Percentiles rank a stretch among this genome's conserved stretches.
Conservation (phyloP, 2,888 invertebrate genomes). For the Micropterix aruncella region DNA sequence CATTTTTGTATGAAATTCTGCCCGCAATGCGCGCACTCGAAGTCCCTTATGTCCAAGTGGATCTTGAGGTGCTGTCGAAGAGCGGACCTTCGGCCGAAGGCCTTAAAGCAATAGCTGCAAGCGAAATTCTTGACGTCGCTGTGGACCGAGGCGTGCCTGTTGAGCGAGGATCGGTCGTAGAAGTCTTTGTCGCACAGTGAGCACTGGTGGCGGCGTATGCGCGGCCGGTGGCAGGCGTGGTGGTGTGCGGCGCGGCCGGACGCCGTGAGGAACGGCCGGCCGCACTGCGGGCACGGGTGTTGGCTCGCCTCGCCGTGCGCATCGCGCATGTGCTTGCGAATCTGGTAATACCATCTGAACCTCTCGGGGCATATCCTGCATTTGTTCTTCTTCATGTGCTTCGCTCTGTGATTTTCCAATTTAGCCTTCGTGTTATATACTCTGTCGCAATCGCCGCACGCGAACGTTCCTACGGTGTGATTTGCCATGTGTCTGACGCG, state of each 20-base stretch:
- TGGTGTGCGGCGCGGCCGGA: constrained; percentile 25
- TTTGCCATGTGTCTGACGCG: constrained; percentile 32
- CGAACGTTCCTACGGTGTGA: constrained; percentile 27
- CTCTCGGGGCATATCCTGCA: not conserved
- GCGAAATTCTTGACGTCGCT: constrained; percentile 24
- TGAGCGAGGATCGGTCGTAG: constrained; percentile 26
- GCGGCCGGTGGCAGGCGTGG: constrained; percentile 24
- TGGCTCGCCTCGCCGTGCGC: too few species aligned
- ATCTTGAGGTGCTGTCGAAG: constrained; percentile 24
- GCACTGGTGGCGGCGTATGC: constrained; percentile 21
- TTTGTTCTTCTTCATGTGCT: constrained; percentile 24
- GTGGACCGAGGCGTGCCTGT: constrained; percentile 28
- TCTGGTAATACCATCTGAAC: too few species aligned
- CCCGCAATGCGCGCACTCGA: constrained; percentile 23
- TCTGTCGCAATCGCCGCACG: constrained; percentile 26
- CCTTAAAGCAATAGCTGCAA: constrained; percentile 25
- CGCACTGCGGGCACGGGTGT: constrained; percentile 30
- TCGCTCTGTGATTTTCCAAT: constrained; percentile 27
- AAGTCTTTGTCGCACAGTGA: constrained; percentile 28
- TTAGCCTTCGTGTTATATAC: constrained; percentile 26
- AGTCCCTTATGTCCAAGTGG: constrained; percentile 25
- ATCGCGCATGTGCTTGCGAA: not conserved
- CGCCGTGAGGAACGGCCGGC: too few species aligned
- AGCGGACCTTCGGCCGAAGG: constrained; percentile 23
- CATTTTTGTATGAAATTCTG: constrained; percentile 19